Evolutionary conservation across 2,888 invertebrate species (phyloP).

Genomic region (Pammene fasciana): DNA sequence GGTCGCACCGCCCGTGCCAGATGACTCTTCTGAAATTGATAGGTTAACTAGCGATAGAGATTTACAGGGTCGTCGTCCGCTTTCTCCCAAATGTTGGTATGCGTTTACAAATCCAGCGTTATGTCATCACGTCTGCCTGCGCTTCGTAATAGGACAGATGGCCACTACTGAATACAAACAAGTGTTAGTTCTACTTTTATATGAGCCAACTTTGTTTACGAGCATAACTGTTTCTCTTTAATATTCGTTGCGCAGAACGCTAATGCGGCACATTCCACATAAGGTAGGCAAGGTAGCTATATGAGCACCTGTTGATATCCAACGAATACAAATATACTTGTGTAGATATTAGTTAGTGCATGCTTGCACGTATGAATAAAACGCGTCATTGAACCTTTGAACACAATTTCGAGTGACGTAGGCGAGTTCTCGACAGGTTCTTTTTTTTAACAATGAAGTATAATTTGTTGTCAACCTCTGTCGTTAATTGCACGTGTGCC

Average conservation of each 20-base stretch:
- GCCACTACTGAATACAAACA: slow-evolving; percentile 44
- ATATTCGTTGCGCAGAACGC: slow-evolving; percentile 55
- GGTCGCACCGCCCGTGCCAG: slow-evolving; percentile 51
- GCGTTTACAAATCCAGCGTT: slow-evolving; percentile 61
- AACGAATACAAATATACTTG: slow-evolving; percentile 58
- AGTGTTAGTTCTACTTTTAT: slow-evolving; percentile 43
- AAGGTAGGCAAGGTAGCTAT: slow-evolving; percentile 67
- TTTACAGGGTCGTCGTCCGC: slow-evolving; percentile 66
- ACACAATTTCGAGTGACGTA: slow-evolving; percentile 34
- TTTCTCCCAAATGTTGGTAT: slow-evolving; percentile 64
- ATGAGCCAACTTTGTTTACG: slow-evolving; percentile 38
- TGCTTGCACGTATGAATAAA: slow-evolving; percentile 21
- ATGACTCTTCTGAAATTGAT: slow-evolving; percentile 60
- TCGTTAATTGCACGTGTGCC: slow-evolving; percentile 39
- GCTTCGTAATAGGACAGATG: slow-evolving; percentile 49
- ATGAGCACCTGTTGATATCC: slow-evolving; percentile 51
- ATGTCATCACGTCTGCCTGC: slow-evolving; percentile 59
- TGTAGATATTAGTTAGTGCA: slow-evolving; percentile 37
- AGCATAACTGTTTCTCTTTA: slow-evolving; percentile 57
- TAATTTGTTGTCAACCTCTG: slow-evolving; percentile 20
- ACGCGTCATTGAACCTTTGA: slow-evolving; percentile 35
- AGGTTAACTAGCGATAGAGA: slow-evolving; percentile 59
- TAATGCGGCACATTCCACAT: slow-evolving; percentile 55
- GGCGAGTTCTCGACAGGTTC: slow-evolving; percentile 4
- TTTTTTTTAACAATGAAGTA: slow-evolving; percentile 29